Conservation (phyloP, 1,140 invertebrate genomes). For the Brachionus plicatilis region DNA sequence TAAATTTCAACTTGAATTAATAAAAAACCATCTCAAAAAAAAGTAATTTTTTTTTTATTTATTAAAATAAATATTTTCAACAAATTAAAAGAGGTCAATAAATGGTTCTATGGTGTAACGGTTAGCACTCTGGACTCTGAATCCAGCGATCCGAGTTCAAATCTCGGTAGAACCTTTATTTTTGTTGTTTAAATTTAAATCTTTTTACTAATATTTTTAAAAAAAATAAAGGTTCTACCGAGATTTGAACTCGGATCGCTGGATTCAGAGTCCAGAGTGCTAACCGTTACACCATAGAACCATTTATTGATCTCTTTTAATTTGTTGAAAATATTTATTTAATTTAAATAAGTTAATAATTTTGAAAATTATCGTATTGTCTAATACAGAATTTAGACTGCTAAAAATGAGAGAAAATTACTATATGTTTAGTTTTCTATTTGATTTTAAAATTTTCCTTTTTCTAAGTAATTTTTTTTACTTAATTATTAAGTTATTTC, state of each 20-base stretch:
- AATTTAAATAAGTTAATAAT: not conserved
- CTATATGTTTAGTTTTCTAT: too few relatives aligned
- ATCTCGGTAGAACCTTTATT: not conserved
- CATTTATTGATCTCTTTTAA: not conserved
- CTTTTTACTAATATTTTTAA: not conserved
- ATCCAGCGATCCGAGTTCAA: not conserved
- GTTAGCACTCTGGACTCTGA: not conserved
- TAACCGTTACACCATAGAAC: constrained; percentile 12
- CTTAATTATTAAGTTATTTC: too few relatives aligned
- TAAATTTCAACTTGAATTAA: too few relatives aligned
- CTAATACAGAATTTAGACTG: too few relatives aligned
- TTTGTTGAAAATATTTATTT: not conserved
- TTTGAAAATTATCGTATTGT: too few relatives aligned
- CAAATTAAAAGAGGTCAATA: not conserved
- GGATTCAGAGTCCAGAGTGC: constrained; percentile 5
- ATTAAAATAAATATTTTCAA: too few relatives aligned
- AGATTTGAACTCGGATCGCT: not conserved
- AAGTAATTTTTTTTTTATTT: not conserved
- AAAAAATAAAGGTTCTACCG: not conserved
- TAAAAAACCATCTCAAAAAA: too few relatives aligned
- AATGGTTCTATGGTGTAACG: not conserved
- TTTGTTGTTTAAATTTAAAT: not conserved
- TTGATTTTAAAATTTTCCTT: too few relatives aligned
- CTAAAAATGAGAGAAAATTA: too few relatives aligned
- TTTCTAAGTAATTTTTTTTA: too few relatives aligned